Base-by-base conservation (phyloP, 2,797 vertebrate genomes). In the Tragelaphus oryx region DNA sequence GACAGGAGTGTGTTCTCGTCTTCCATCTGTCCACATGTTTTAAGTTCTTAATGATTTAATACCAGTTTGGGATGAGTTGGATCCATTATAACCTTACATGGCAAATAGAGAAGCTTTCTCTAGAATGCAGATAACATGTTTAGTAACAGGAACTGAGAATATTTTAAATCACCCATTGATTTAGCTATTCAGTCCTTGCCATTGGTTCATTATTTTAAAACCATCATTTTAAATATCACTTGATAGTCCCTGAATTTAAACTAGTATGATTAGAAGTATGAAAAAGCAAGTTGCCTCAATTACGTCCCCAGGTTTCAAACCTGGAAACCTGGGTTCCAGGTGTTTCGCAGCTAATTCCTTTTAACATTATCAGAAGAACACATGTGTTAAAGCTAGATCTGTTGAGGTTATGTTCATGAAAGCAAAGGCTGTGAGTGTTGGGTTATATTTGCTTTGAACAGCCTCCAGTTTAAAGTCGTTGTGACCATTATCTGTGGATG, bases 1-100 rank as follows among this genome's bases (percentile, higher is more conserved):
- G 83, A 60, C 1, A 65, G 44, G 55, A 83, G 83, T 41, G 48
- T 81, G 44, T 55, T 85, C 60, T 80, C 0, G 10, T 87, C 41
- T 92, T 87, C 65, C 50, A 54, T 80, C 82, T 86, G 60, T 44
- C 37, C 30, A 54, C 26, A 83, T 2, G 3, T 24, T 48, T n/a
- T 86, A 86, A 83, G 60, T 87, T 88, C n/a, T 62, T 94, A 74
- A 52, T 74, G 55, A 86, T 54, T 93, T 76, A 68, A 55, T 89
- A 50, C 6, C 10, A 57, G 44, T 60, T 83, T 62, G 18, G 85
- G 54, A 48, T 59, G 85, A 89, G 79, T 80, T 89, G 20, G 13
- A 59, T 76, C 11, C 1, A 17, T 60, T 68, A 4, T 5, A 3
- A 8, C 17, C 9, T 57, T 52, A 59, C 37, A 30, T 41, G 33